Percentiles rank a stretch among this genome's conserved stretches.
These are phyloP conservation scores for Chaetodon auriga DNA, from an alignment of 2,113 vertebrate genomes.

Conservation along the genomic window DNA sequence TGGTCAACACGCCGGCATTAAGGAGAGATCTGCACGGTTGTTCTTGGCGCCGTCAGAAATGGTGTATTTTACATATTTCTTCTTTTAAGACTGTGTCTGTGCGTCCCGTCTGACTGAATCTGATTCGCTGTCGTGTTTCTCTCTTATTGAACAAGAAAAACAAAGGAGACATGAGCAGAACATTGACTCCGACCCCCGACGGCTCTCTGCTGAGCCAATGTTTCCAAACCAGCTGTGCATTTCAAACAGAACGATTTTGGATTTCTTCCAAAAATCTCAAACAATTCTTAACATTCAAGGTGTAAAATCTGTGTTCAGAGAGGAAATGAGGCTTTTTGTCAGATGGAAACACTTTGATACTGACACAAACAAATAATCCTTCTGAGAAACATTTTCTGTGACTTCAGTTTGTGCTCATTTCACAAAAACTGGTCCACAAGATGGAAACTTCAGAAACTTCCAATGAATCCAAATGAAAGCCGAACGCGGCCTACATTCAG, in stretches of 20 bases:
- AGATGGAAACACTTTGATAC: background rate
- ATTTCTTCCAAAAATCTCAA: too few relatives aligned
- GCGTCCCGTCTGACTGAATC: slow-evolving; percentile 11
- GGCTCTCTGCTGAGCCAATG: too few relatives aligned
- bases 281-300: too few relatives aligned
- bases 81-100: background rate
- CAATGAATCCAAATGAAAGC: background rate
- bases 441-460: background rate
- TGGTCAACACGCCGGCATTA: slow-evolving; percentile 81
- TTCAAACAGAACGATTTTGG: too few relatives aligned
- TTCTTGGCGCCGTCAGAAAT: background rate
- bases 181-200: too few relatives aligned
- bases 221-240: too few relatives aligned
- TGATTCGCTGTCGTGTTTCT: background rate
- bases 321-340: background rate
- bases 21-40: slow-evolving; percentile 21
- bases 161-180: too few relatives aligned
- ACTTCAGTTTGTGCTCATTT: background rate
- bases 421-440: background rate
- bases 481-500: slow-evolving; percentile 22
- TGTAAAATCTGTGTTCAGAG: background rate
- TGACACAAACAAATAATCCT: background rate
- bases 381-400: slow-evolving; percentile 3
- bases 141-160: slow-evolving; percentile 30
- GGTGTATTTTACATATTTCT: background rate